Evolutionary conservation across 2,888 invertebrate genomes (phyloP), one percentile per base, ranked within the genome.

Genomic region (Oscheius sp.): DNA sequence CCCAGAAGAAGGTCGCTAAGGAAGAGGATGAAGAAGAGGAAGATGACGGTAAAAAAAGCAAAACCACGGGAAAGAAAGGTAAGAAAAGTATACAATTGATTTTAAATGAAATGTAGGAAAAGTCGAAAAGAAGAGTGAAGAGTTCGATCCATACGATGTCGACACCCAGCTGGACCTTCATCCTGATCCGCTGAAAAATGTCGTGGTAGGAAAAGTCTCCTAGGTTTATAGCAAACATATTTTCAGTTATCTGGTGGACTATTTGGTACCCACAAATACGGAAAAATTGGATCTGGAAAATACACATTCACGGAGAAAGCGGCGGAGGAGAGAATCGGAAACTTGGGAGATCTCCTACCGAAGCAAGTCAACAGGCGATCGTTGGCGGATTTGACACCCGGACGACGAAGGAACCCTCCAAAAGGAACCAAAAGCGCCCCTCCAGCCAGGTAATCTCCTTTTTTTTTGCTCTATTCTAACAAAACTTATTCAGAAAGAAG

Each of bases 141-240:
- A 49, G 13, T 18, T 49, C 27, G 52, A 87, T 75, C 87, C 87
- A 1, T 88, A 78, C 73, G 82, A 83, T 53, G 69, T 86, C 59
- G 84, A 84, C 43, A 76, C 77, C 0, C 78, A 82, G 41, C 69
- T 79, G 56, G 83, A 87, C 59, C 69, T 76, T 41, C 87, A 86
- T 68, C 87, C 87, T 16, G 84, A 85, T 25, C 85, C 85, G 12
- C 69, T 87, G 53, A 80, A 80, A 52, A 82, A 84, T 52, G 85
- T 86, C 52, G 76, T 80, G 52, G 83, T 85, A 21, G 53, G 75
- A 21, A 45, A 9, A 35, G 5, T 35, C 9, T 35, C 9, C 5
- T 35, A 6, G 2, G 9, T 35, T 35, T 35, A 6, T 3, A 35
- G 35, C 5, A 9, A 35, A 9, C 5, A 35, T 9, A 35, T 25